Conservation (phyloP, 2,113 vertebrate species). For the Elaphurus davidianus region DNA sequence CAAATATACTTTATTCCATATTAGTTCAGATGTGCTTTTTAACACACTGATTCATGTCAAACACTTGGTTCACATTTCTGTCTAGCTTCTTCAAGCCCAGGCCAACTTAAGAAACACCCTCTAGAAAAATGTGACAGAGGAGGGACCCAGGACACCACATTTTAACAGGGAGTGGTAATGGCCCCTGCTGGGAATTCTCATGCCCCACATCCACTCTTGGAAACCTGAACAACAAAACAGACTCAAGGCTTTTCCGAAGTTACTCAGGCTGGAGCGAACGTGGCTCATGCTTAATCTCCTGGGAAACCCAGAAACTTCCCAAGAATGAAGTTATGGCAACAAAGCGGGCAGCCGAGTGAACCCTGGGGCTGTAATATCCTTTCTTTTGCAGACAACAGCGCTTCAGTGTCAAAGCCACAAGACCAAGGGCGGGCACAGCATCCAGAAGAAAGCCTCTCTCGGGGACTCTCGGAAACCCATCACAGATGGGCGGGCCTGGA, state of each 20-base stretch:
- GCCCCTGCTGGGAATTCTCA: slow-evolving; percentile 77
- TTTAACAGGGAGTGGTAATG: slow-evolving; percentile 53
- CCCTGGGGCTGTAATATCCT: slow-evolving; percentile 68
- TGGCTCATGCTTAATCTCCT: slow-evolving; percentile 81
- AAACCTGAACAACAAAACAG: slow-evolving; percentile 81
- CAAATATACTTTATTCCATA: neutral
- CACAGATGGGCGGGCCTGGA: slow-evolving; percentile 72
- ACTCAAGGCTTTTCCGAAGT: slow-evolving; percentile 74
- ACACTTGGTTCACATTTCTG: neutral
- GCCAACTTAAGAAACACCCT: slow-evolving; percentile 33
- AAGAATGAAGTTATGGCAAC: slow-evolving; percentile 82
- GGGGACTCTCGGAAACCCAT: slow-evolving; percentile 60
- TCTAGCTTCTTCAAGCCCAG: neutral
- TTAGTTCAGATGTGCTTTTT: neutral
- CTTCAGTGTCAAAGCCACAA: slow-evolving; percentile 81
- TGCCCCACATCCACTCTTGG: slow-evolving; percentile 76
- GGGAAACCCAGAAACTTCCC: slow-evolving; percentile 84
- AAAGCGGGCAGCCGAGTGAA: slow-evolving; percentile 57
- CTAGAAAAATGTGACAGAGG: neutral
- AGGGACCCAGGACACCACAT: slow-evolving; percentile 43
- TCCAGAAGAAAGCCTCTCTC: slow-evolving; percentile 49
- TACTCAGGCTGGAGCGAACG: slow-evolving; percentile 76
- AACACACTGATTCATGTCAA: neutral
- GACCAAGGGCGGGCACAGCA: slow-evolving; percentile 68
- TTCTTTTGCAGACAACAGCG: slow-evolving; percentile 77